A percentile compares a stretch with the other conserved stretches of the same genome.
Conservation (phyloP, 2,888 invertebrate species). For the Agonopterix heracliana region DNA sequence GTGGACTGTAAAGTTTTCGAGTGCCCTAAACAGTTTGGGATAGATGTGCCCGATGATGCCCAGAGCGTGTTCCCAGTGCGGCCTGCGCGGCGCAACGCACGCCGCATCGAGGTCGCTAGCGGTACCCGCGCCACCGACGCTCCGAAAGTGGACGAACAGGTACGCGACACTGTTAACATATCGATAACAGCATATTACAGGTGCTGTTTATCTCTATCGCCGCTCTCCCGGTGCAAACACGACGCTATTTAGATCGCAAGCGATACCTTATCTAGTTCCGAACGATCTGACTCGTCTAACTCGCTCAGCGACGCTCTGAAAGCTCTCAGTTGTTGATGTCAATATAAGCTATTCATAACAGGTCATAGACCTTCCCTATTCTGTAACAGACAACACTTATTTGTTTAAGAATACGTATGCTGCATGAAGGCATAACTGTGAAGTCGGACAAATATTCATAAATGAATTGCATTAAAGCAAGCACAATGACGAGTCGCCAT, state of each 20-base stretch:
- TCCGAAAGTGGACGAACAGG: conserved; percentile 75
- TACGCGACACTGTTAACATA: conserved; percentile 71
- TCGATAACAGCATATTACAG: conserved; percentile 66
- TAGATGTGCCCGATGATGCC: conserved; percentile 54
- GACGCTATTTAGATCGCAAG: conserved; percentile 38
- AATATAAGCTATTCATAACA: conserved; percentile 24
- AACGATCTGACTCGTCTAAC: conserved; percentile 34
- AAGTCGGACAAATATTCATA: conserved; percentile 27
- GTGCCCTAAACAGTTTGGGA: conserved; percentile 57
- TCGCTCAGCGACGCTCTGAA: conserved; percentile 33
- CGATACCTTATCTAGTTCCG: conserved; percentile 33
- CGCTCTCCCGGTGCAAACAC: conserved; percentile 29
- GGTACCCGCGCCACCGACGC: conserved; percentile 66
- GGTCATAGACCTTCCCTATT: conserved; percentile 48
- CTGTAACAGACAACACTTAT: conserved; percentile 21
- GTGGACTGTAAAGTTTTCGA: conserved; percentile 59
- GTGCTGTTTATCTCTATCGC: conserved; percentile 40
- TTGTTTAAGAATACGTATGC: conserved; percentile 31
- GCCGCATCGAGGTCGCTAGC: conserved; percentile 73
- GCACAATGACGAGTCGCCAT: conserved; percentile 22
- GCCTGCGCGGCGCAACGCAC: conserved; percentile 61
- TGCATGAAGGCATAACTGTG: conserved; percentile 25
- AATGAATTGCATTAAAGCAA: conserved; percentile 24
- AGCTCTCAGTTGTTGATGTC: conserved; percentile 37
- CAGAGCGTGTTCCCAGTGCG: conserved; percentile 65